Evolutionary conservation across 2,113 vertebrate genomes (phyloP).

Genomic region (Lipotes vexillifer): DNA sequence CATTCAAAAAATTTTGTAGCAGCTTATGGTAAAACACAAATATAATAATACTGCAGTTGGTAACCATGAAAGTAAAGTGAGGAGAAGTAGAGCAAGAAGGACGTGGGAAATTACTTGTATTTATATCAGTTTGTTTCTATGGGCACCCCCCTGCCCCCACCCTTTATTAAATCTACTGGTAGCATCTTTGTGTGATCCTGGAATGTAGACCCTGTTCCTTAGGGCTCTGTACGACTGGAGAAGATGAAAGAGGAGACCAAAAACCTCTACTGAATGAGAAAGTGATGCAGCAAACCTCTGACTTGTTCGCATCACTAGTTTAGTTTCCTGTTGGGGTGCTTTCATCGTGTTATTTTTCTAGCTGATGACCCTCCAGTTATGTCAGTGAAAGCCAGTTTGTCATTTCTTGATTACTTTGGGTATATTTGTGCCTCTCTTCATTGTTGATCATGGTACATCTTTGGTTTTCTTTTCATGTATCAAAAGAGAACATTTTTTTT

Average conservation of each 20-base stretch:
- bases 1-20: neutral
- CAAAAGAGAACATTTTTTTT: conserved; percentile 23
- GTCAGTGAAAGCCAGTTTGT: neutral
- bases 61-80: neutral
- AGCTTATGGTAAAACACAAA: neutral
- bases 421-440: neutral
- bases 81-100: neutral
- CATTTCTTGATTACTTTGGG: neutral
- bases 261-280: neutral
- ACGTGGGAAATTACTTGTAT: neutral
- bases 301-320: neutral
- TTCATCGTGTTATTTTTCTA: neutral
- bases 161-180: neutral
- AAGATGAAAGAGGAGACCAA: neutral
- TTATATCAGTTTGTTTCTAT: neutral
- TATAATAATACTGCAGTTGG: neutral
- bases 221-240: neutral
- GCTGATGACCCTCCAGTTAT: neutral
- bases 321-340: neutral
- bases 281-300: neutral
- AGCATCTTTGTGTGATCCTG: neutral
- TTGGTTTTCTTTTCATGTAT: neutral
- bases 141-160: too few species aligned
- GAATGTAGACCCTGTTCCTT: neutral
- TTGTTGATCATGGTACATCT: neutral